Evolutionary conservation across 35 echinoderm and acorn worm species (phyloP).

Genomic region (Nesometra sesokonis): DNA sequence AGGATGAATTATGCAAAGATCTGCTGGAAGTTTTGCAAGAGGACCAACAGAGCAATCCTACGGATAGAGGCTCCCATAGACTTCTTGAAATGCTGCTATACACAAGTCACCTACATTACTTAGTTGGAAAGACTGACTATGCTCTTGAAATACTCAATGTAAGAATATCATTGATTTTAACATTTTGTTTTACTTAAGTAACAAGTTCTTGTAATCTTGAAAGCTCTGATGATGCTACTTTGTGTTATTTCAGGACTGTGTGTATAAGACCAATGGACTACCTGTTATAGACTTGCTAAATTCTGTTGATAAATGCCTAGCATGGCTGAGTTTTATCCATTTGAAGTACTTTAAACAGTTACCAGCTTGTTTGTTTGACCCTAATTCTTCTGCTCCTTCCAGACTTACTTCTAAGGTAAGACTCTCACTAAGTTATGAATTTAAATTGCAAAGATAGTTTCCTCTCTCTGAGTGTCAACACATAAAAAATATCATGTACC

Average conservation of each 20-base stretch:
- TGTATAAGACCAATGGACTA: neutral
- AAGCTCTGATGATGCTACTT: too few species aligned
- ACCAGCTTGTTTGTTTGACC: neutral
- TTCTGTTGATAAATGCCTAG: constrained; percentile 1
- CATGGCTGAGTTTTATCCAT: constrained; percentile 4
- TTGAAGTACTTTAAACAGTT: neutral
- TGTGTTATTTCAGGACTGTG: neutral
- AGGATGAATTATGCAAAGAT: constrained; percentile 38
- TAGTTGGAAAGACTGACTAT: constrained; percentile 22
- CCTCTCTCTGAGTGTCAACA: too few species aligned
- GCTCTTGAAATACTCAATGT: constrained; percentile 35
- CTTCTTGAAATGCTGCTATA: constrained; percentile 51
- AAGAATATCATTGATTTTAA: constrained; percentile 6
- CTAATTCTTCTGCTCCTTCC: neutral
- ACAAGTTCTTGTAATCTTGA: too few species aligned
- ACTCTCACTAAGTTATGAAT: too few species aligned
- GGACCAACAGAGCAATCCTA: neutral
- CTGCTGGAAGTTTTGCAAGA: constrained; percentile 29
- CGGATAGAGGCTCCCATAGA: constrained; percentile 31
- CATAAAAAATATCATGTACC: too few species aligned
- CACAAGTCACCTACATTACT: constrained; percentile 36
- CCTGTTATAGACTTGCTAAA: neutral
- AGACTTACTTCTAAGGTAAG: neutral
- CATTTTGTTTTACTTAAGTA: too few species aligned
- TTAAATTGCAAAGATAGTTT: too few species aligned